Percentiles rank a stretch among this genome's conserved stretches.
These are phyloP conservation scores for Trogon surrucura DNA, from an alignment of 2,113 vertebrate genomes.

Conservation along the genomic window DNA sequence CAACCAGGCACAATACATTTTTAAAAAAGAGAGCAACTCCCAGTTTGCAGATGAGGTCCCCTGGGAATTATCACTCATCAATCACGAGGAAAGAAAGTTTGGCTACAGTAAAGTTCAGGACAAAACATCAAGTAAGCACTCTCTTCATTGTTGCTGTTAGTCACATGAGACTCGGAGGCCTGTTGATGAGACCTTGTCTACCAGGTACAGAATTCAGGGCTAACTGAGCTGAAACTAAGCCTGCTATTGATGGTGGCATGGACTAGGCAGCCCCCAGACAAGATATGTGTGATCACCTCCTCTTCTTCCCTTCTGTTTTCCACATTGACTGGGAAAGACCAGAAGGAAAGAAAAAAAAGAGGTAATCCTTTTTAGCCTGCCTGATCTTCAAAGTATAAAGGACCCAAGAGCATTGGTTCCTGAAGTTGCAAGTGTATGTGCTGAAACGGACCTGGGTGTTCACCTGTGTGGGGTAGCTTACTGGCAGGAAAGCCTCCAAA, in stretches of 20 bases:
- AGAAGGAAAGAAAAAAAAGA: not conserved
- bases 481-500: not conserved
- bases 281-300: not conserved
- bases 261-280: not conserved
- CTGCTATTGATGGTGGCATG: not conserved
- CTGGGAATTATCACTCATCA: not conserved
- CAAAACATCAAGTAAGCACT: not conserved
- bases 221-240: not conserved
- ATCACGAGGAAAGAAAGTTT: not conserved
- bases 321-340: not conserved
- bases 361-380: not conserved
- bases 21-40: not conserved
- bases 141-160: not conserved
- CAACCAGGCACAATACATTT: not conserved
- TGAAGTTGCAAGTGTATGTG: not conserved
- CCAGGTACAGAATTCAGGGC: not conserved
- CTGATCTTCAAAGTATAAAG: not conserved
- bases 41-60: not conserved
- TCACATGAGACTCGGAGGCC: not conserved
- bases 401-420: not conserved
- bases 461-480: not conserved
- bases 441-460: rapidly evolving
- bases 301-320: not conserved
- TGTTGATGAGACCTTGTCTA: not conserved
- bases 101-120: not conserved